Evolutionary conservation across 2,888 invertebrate genomes (phyloP).

Genomic region (Isoperla grammatica): DNA sequence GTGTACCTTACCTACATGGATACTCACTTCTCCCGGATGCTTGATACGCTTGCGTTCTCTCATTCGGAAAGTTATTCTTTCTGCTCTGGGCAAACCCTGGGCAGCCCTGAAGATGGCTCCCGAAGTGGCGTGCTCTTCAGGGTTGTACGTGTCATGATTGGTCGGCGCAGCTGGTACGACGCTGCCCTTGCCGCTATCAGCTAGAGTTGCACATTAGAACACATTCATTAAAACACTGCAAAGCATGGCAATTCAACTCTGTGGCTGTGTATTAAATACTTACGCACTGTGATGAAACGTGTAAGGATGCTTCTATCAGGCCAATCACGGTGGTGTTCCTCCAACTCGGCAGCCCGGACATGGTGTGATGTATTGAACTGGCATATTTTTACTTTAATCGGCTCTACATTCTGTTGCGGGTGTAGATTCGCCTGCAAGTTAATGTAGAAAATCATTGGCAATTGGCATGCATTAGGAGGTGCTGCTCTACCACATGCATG

Average conservation of each 20-base stretch:
- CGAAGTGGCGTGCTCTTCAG: not conserved
- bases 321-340: constrained; percentile 37
- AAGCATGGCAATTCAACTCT: too few relatives aligned
- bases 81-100: constrained; percentile 4
- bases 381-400: constrained; percentile 37
- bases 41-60: constrained; percentile 1
- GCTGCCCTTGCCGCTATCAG: too few relatives aligned
- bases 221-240: too few relatives aligned
- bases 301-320: constrained; percentile 27
- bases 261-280: not conserved
- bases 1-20: too few relatives aligned
- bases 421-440: too few relatives aligned
- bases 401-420: too few relatives aligned
- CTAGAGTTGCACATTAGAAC: too few relatives aligned
- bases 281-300: constrained; percentile 12
- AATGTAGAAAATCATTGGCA: too few relatives aligned
- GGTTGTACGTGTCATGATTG: not conserved
- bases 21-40: not conserved
- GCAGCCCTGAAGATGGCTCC: not conserved
- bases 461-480: too few relatives aligned
- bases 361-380: constrained; percentile 42
- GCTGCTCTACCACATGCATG: too few relatives aligned
- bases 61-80: not conserved
- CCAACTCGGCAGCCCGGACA: constrained; percentile 35
- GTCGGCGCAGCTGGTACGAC: not conserved